phyloP scores from a whole-genome alignment of 2,888 invertebrate species.

The Parelbella ahira region DNA sequence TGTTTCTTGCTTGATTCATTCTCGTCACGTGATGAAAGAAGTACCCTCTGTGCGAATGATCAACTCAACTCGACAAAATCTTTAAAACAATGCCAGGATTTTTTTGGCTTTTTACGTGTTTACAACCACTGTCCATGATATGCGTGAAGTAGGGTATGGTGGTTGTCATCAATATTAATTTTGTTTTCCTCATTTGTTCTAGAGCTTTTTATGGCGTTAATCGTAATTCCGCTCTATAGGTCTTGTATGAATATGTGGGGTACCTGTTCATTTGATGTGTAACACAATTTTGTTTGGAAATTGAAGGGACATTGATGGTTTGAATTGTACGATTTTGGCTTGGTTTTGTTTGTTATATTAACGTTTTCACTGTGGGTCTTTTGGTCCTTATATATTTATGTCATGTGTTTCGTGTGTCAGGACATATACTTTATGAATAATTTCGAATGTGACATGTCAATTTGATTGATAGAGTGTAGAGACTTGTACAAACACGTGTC shows the following conservation, averaged over 20 bases:
- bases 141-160: too few species aligned
- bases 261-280: conserved; percentile 23
- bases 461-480: conserved; percentile 28
- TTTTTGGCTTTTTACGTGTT: too few species aligned
- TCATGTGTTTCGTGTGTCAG: conserved; percentile 29
- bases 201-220: too few species aligned
- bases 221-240: conserved; percentile 8
- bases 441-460: conserved; percentile 29
- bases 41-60: too few species aligned
- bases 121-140: too few species aligned
- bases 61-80: too few species aligned
- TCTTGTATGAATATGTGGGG: conserved; percentile 17
- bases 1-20: too few species aligned
- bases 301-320: conserved; percentile 44
- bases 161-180: too few species aligned
- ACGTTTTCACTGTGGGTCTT: conserved; percentile 59
- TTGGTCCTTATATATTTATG: conserved; percentile 54
- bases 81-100: too few species aligned
- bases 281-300: conserved; percentile 24
- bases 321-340: conserved; percentile 54
- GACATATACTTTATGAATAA: conserved; percentile 27
- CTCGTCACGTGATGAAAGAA: too few species aligned
- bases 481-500: conserved; percentile 18
- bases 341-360: conserved; percentile 64
- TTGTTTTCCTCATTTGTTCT: too few species aligned